A percentile compares a stretch with the other conserved stretches of the same genome.
Conservation (phyloP, 1,140 invertebrate species). For the Diachasma alloeum region DNA sequence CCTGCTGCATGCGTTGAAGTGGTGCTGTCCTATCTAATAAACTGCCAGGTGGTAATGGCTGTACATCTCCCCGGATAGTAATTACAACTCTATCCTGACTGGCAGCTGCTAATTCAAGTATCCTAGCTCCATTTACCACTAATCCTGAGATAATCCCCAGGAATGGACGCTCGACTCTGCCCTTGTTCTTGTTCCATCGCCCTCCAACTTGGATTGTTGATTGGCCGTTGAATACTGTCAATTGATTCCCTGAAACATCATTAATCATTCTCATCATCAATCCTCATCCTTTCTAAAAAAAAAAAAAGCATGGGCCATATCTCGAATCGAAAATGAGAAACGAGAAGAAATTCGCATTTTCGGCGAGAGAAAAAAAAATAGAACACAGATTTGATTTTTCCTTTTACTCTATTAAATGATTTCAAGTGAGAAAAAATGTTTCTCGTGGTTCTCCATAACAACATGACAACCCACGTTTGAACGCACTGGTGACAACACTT, state of each 20-base stretch:
- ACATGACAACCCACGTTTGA: no score
- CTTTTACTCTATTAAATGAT: no score
- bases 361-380: no score
- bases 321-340: no score
- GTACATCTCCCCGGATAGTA: conserved; percentile 77
- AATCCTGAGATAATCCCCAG: conserved; percentile 87
- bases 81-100: conserved; percentile 74
- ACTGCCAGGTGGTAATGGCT: conserved; percentile 71
- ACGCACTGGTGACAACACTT: no score
- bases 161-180: conserved; percentile 80
- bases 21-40: conserved; percentile 77
- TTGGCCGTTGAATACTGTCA: conserved; percentile 92
- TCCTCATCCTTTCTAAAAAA: no score
- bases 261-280: background rate
- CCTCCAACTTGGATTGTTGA: conserved; percentile 91
- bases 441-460: no score
- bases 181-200: conserved; percentile 73
- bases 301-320: no score
- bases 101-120: conserved; percentile 86
- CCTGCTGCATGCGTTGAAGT: conserved; percentile 84
- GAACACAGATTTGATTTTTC: no score
- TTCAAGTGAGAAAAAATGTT: no score
- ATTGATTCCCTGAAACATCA: conserved; percentile 76
- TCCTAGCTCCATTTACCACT: conserved; percentile 84
- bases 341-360: no score